Evolutionary conservation across 1,140 invertebrate genomes (phyloP), one percentile per base, ranked within the genome.

Genomic region (Pentalonia nigronervosa): DNA sequence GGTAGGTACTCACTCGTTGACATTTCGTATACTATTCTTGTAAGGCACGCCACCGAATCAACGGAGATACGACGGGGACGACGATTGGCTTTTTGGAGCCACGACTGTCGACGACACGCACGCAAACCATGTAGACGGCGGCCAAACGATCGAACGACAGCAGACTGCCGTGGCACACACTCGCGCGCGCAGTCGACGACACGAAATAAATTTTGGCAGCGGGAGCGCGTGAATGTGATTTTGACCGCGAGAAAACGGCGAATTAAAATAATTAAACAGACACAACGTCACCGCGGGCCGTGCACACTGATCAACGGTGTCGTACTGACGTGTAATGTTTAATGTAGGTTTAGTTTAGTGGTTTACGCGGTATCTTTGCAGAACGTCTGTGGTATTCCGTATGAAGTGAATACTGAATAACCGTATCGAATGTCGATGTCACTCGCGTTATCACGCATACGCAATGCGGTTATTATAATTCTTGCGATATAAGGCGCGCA

Each of bases 111-210:
- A 50, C 47, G 47, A 48, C 45, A 90, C 36, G 89, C 89, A 90
- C 53, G 36, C 50, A 36, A 90, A 90, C 36, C 89, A 90, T 67
- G 89, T 60, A 90, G 89, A 67, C 87, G 34, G 83, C 88, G 47
- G 34, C 25, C 89, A 25, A 30, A 90, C 48, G 86, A 34, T 25
- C 86, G 20, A 53, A 90, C 88, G 88, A 36, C 14, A 83, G 81
- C n/a, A 34, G 36, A 21, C 83, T 84, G 83, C 41, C 4, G 83
- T 8, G 41, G 23, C 8, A 7, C 20, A 84, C 36, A 84, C 36
- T 84, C 36, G 21, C 36, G 4, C 36, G 41, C 36, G 36, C 21
- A 3, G 23, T 84, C 34, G 41, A 84, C 30, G 17, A 76, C 17
- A 76, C n/a, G n/a, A 76, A n/a, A 76, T n/a, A 17, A 76, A 30